phyloP scores from a whole-genome alignment of 1,140 invertebrate genomes.

The Megalonaias nervosa region DNA sequence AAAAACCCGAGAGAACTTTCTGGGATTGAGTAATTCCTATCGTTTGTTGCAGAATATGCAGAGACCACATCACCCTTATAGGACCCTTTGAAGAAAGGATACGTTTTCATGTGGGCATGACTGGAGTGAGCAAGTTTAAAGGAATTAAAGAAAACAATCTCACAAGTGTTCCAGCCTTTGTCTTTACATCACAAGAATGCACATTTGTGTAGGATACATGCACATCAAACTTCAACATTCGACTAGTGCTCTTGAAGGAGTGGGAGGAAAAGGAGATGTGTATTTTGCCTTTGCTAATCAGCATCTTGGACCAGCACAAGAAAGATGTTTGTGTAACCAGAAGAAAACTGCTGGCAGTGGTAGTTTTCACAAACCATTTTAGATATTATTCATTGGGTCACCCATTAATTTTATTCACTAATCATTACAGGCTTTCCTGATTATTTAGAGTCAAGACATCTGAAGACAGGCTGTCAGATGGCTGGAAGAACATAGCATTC shows the following conservation, averaged over 20 bases:
- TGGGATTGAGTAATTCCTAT: constrained; percentile 7
- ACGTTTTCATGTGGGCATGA: neutral
- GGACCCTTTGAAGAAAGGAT: neutral
- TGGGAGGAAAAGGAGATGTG: constrained; percentile 1
- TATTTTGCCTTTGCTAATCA: neutral
- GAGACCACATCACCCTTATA: neutral
- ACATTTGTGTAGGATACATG: constrained; percentile 11
- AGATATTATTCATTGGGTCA: constrained; percentile 8
- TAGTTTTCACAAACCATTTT: constrained; percentile 28
- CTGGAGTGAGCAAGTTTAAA: constrained; percentile 3
- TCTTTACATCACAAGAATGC: neutral
- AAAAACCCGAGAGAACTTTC: neutral
- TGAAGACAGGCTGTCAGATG: constrained; percentile 16
- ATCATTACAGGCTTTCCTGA: constrained; percentile 29
- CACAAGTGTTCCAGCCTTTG: neutral
- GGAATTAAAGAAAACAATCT: neutral
- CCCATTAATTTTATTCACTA: constrained; percentile 21
- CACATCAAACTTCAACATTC: neutral
- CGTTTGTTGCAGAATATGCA: neutral
- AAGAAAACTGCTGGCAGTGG: constrained; percentile 24
- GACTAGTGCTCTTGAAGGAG: neutral
- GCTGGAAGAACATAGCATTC: constrained; percentile 19
- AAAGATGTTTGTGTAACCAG: constrained; percentile 16
- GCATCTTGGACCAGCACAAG: neutral
- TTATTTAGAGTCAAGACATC: constrained; percentile 23